These are phyloP conservation scores for Plectrocnemia conspersa DNA, from an alignment of 1,140 invertebrate species.

Conservation along the genomic window DNA sequence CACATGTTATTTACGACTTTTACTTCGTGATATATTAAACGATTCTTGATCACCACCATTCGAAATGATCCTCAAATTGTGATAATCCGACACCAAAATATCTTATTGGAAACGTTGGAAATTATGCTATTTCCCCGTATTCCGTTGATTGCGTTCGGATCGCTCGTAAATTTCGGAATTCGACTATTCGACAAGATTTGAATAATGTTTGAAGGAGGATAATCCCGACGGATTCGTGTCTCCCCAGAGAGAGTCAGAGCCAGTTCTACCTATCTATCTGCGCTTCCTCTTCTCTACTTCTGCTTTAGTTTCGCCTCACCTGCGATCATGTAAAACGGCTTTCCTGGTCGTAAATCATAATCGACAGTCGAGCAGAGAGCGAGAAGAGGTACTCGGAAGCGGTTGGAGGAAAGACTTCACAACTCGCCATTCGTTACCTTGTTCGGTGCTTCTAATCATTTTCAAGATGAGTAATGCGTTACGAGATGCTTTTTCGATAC, in stretches of 20 bases:
- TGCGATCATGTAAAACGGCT: not conserved
- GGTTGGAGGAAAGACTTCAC: conserved; percentile 10
- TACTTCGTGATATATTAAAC: no score
- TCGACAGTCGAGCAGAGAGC: not conserved
- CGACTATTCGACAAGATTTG: no score
- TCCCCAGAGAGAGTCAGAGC: not conserved
- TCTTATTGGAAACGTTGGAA: no score
- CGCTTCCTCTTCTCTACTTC: not conserved
- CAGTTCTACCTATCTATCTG: not conserved
- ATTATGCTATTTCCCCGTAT: no score
- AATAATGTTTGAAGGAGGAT: no score
- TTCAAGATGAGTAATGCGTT: conserved; percentile 18
- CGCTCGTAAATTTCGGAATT: no score
- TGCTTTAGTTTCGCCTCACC: not conserved
- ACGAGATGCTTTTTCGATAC: conserved; percentile 16
- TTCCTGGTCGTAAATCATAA: conserved; percentile 16
- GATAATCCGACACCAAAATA: no score
- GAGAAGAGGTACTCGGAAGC: not conserved
- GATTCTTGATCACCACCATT: no score
- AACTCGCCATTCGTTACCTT: conserved; percentile 17
- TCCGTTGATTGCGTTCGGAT: no score
- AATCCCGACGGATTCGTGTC: not conserved
- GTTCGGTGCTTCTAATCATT: conserved; percentile 18
- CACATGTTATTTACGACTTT: no score
- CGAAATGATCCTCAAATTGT: no score